These are phyloP conservation scores for Octodonta nipae DNA, from an alignment of 2,888 invertebrate genomes.

Conservation along the genomic window DNA sequence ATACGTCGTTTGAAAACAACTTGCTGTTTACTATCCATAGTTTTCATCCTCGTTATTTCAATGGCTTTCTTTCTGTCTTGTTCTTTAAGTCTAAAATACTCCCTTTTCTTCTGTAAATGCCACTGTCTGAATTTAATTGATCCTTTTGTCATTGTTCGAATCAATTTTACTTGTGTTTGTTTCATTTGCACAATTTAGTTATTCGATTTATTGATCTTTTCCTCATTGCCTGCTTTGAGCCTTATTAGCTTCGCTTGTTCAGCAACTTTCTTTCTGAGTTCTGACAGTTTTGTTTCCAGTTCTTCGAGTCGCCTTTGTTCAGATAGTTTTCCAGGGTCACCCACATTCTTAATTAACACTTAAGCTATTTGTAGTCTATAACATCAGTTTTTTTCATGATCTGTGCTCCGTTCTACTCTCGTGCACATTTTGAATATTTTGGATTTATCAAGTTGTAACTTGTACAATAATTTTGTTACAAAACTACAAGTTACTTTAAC, in stretches of 20 bases:
- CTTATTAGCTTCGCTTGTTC: too few relatives aligned
- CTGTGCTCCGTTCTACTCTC: too few relatives aligned
- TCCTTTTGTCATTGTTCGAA: slow-evolving; percentile 71
- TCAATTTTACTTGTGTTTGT: slow-evolving; percentile 63
- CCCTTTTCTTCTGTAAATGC: slow-evolving; percentile 43
- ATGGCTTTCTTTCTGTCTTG: slow-evolving; percentile 70
- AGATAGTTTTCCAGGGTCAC: slow-evolving; percentile 39
- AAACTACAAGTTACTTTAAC: too few relatives aligned
- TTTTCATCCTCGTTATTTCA: slow-evolving; percentile 68
- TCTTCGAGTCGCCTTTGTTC: slow-evolving; percentile 68
- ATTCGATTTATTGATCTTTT: slow-evolving; percentile 59
- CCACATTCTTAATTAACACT: slow-evolving; percentile 47
- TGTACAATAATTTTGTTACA: too few relatives aligned
- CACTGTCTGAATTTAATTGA: slow-evolving; percentile 70
- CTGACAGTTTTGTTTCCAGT: too few relatives aligned
- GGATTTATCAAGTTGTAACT: too few relatives aligned
- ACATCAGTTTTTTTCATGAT: too few relatives aligned
- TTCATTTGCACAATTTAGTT: slow-evolving; percentile 67
- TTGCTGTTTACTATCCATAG: slow-evolving; percentile 61
- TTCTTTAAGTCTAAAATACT: slow-evolving; percentile 48
- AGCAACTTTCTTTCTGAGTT: slow-evolving; percentile 61
- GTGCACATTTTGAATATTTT: too few relatives aligned
- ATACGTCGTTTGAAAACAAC: too few relatives aligned
- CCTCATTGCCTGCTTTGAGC: slow-evolving; percentile 64
- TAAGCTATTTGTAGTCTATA: too few relatives aligned